Percentiles rank a stretch among this genome's conserved stretches.
These are phyloP conservation scores for Dasyprocta punctata DNA, from an alignment of 2,113 vertebrate species.

Conservation along the genomic window DNA sequence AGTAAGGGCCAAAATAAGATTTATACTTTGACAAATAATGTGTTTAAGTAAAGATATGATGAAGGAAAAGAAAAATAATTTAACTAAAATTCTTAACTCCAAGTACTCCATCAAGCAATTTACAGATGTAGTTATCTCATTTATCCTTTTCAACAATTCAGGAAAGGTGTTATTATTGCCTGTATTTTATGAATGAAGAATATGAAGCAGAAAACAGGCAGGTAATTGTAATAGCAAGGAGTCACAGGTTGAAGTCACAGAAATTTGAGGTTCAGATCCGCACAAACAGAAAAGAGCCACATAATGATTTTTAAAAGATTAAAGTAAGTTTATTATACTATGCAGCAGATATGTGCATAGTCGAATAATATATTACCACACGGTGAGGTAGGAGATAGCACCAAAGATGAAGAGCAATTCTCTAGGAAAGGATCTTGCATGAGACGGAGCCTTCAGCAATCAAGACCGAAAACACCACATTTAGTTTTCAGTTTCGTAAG, in stretches of 20 bases:
- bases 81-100: neutral
- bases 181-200: neutral
- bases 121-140: neutral
- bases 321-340: neutral
- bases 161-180: neutral
- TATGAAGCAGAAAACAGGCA: neutral
- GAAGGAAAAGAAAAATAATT: slow-evolving; percentile 34
- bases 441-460: neutral
- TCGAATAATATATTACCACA: neutral
- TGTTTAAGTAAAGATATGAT: slow-evolving; percentile 14
- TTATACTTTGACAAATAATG: neutral
- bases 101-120: neutral
- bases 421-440: neutral
- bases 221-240: neutral
- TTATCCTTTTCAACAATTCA: neutral
- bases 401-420: neutral
- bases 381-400: neutral
- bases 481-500: neutral
- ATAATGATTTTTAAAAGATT: neutral
- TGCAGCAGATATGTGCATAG: neutral
- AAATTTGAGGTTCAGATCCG: neutral
- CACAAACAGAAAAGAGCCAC: neutral
- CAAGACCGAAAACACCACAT: neutral
- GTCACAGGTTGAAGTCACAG: neutral
- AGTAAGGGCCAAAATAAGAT: neutral